Evolutionary conservation across 2,888 invertebrate genomes (phyloP), one percentile per base, ranked within the genome.

Genomic region (Pimpla rufipes): DNA sequence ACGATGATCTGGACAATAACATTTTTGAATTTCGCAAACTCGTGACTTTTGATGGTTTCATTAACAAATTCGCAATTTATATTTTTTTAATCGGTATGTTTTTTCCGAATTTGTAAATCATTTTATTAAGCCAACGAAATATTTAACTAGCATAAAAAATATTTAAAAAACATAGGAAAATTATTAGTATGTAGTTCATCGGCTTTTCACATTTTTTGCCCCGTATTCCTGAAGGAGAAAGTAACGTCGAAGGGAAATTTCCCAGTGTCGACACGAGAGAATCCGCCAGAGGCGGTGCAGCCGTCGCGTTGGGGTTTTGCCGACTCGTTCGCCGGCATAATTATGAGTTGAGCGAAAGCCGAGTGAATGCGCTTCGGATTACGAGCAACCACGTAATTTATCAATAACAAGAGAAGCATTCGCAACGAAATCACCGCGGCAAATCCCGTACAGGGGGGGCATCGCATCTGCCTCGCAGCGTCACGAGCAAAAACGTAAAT

Each of bases 401-500:
- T 81, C 64, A 81, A 75, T 70, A 57, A 81, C 45, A 45, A 68
- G 75, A 76, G 62, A 55, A 42, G 80, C 80, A 70, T 45, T 76
- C 59, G 70, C 47, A 70, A 76, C 75, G 52, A 70, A 70, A 75
- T 70, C n/a, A 35, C 45, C 13, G n/a, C n/a, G 50, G 18, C 13
- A 42, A 66, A 57, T 59, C 35, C 57, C 13, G 57, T 10, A 59
- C 29, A 59, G 35, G n/a, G 29, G 29, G 57, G 29, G 5, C 29
- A 29, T 29, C 57, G 16, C 7, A 2, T 59, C 57, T 35, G 13
- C 8, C 8, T 29, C 29, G 7, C n/a, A 35, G 7, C n/a, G 7
- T 59, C 29, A 29, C 29, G 29, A 29, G 29, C 2, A 29, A 29
- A 29, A 29, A 29, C 29, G 29, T 29, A 29, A 29, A 29, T 29